These are phyloP conservation scores for Psittacus erithacus DNA, from an alignment of 2,113 vertebrate genomes.

Conservation along the genomic window DNA sequence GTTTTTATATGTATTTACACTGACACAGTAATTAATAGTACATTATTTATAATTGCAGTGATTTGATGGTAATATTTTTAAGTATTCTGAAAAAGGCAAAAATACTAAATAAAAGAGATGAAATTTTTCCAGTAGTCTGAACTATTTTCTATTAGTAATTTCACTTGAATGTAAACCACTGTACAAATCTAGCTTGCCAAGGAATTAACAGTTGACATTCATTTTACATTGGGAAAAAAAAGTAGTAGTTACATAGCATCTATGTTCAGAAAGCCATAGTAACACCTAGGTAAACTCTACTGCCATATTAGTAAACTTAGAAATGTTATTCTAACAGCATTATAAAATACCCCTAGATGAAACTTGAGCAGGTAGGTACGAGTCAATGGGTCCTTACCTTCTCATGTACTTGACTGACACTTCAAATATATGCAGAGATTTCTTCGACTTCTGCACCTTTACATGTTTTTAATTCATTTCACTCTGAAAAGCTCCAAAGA, in stretches of 20 bases:
- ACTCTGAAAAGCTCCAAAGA: neutral
- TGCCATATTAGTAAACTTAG: neutral
- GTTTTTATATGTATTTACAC: neutral
- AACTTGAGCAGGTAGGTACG: neutral
- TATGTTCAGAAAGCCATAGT: slow-evolving; percentile 36
- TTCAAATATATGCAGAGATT: neutral
- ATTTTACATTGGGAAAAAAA: neutral
- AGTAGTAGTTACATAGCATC: neutral
- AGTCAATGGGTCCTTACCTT: neutral
- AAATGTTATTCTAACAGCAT: neutral
- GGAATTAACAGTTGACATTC: slow-evolving; percentile 23
- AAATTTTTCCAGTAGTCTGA: neutral
- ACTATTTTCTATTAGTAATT: slow-evolving; percentile 20
- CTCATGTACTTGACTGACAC: rapidly evolving
- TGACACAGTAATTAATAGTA: neutral
- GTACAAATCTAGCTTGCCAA: neutral
- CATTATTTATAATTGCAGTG: neutral
- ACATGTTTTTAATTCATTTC: neutral
- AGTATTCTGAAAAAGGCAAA: slow-evolving; percentile 7
- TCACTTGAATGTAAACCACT: slow-evolving; percentile 34
- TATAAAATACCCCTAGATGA: neutral
- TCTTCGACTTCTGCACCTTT: neutral
- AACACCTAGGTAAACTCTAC: neutral
- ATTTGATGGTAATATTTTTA: neutral
- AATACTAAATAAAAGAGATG: neutral